Conservation (phyloP, 2,113 vertebrate species). For the Leptosomus discolor region DNA sequence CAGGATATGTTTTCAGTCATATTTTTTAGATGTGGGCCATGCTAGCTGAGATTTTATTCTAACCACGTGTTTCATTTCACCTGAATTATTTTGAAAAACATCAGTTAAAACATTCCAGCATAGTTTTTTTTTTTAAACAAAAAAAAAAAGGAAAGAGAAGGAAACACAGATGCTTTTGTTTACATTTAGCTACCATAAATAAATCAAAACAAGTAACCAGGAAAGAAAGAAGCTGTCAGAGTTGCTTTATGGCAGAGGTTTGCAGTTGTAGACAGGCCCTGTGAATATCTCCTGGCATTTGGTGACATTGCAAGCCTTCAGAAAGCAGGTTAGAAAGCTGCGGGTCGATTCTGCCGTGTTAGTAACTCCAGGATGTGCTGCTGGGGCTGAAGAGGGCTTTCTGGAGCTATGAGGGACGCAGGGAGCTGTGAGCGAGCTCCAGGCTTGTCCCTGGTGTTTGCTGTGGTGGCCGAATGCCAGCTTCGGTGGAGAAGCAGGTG, state of each 20-base stretch:
- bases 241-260: not conserved
- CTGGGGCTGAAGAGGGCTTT: accelerated
- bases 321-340: not conserved
- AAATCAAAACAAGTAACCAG: not conserved
- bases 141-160: not conserved
- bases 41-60: not conserved
- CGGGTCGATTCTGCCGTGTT: not conserved
- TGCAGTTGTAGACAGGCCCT: not conserved
- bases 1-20: not conserved
- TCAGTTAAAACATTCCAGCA: not conserved
- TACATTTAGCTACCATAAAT: not conserved
- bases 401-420: accelerated
- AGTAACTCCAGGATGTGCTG: too few relatives aligned
- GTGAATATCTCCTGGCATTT: not conserved
- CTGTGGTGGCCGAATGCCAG: not conserved
- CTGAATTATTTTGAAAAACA: not conserved
- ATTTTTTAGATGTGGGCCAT: not conserved
- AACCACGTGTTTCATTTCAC: not conserved
- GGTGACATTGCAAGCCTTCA: not conserved
- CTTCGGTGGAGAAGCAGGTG: not conserved
- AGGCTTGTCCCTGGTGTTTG: not conserved
- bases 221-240: not conserved
- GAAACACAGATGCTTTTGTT: not conserved
- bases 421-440: not conserved
- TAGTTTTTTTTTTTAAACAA: too few relatives aligned